Evolutionary conservation across 2,888 invertebrate species (phyloP).

Genomic region (Hydrotaea diabolus): DNA sequence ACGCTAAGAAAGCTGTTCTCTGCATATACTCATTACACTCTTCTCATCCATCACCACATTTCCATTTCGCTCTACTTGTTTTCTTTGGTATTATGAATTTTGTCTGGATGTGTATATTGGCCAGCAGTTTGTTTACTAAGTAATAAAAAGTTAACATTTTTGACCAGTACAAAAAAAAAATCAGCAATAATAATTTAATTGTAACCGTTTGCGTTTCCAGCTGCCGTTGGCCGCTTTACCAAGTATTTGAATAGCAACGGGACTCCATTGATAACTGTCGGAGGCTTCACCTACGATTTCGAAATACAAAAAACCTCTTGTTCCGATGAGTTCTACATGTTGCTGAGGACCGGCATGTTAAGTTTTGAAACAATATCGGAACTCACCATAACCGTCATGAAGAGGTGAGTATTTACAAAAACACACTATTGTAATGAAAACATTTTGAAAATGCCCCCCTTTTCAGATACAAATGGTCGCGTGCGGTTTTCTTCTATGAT

Average conservation of each 20-base stretch:
- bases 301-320: constrained; percentile 86
- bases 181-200: no score
- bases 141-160: no score
- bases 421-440: background rate
- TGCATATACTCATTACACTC: no score
- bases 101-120: no score
- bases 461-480: constrained; percentile 87
- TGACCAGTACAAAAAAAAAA: no score
- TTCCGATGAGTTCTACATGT: constrained; percentile 89
- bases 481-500: constrained; percentile 88
- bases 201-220: constrained; percentile 80
- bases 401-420: constrained; percentile 82
- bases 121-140: no score
- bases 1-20: no score
- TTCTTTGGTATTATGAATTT: no score
- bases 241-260: constrained; percentile 89
- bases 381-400: constrained; percentile 86
- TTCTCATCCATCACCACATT: no score
- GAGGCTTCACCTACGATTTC: constrained; percentile 91
- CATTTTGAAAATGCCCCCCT: background rate
- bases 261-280: constrained; percentile 89
- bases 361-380: constrained; percentile 88
- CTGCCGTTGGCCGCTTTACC: constrained; percentile 89
- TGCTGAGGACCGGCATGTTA: constrained; percentile 87
- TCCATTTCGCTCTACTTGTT: no score